phyloP scores from a whole-genome alignment of 2,888 invertebrate genomes.

The Sinhomidia bicolor region DNA sequence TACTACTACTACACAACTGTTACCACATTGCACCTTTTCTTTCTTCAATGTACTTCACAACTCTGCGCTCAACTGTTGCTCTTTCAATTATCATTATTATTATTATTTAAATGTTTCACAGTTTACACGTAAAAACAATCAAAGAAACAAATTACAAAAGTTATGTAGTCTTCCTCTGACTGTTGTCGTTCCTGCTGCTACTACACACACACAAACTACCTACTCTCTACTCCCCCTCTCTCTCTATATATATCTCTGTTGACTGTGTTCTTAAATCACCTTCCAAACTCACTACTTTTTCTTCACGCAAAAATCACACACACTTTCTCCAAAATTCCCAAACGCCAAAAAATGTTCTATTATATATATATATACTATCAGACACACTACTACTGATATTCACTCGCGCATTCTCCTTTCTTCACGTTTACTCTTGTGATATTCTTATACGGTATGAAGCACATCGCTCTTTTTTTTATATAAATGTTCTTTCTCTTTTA shows the following conservation, averaged over 20 bases:
- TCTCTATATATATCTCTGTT: background rate
- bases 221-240: background rate
- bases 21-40: too few species aligned
- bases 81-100: background rate
- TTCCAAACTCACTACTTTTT: background rate
- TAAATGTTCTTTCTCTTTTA: background rate
- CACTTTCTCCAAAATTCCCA: slow-evolving; percentile 19
- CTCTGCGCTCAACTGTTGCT: background rate
- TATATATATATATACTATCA: too few species aligned
- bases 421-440: slow-evolving; percentile 30
- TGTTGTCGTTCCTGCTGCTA: background rate
- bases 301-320: background rate
- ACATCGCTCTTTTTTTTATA: background rate
- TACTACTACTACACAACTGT: background rate
- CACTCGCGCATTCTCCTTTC: slow-evolving; percentile 24
- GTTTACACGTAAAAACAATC: background rate
- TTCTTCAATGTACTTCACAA: background rate
- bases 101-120: slow-evolving; percentile 23
- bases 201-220: background rate
- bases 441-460: slow-evolving; percentile 41
- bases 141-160: background rate
- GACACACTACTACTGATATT: background rate
- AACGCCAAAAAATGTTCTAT: background rate
- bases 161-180: background rate
- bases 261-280: slow-evolving; percentile 1